These are phyloP conservation scores for Chloropsis hardwickii DNA, from an alignment of 2,113 vertebrate species.

Conservation along the genomic window DNA sequence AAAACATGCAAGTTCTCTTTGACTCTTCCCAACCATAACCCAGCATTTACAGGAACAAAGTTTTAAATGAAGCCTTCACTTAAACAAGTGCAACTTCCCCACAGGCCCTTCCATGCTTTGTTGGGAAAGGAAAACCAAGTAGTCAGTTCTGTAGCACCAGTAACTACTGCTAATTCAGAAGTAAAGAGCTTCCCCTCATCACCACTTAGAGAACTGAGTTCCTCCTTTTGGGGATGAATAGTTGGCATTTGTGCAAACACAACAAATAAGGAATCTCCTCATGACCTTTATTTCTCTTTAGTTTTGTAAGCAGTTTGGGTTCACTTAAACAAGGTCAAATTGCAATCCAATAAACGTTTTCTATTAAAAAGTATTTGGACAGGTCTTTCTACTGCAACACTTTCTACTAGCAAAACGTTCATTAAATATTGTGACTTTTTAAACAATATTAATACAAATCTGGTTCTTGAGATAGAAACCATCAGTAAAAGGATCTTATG, in stretches of 20 bases:
- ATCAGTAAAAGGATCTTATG: neutral
- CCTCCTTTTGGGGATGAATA: neutral
- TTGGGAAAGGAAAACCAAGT: neutral
- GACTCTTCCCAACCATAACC: neutral
- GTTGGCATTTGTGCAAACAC: neutral
- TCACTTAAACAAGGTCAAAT: neutral
- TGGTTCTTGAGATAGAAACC: conserved; percentile 10
- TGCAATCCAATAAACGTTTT: neutral
- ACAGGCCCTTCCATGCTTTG: neutral
- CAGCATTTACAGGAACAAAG: neutral
- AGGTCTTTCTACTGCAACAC: neutral
- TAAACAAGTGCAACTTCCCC: neutral
- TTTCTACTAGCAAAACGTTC: conserved; percentile 14
- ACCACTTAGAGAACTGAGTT: neutral
- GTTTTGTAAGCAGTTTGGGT: neutral
- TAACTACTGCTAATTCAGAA: neutral
- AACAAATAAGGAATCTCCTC: neutral
- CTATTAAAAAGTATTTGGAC: neutral
- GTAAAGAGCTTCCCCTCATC: neutral
- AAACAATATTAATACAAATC: conserved; percentile 28
- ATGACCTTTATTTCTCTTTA: neutral
- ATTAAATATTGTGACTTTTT: neutral
- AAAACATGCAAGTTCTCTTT: neutral
- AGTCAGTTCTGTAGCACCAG: neutral
- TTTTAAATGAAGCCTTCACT: neutral